Percentiles rank a stretch among this genome's conserved stretches.
Evolutionary conservation across 2,797 vertebrate genomes (phyloP).

Genomic region (Antrozous pallidus): DNA sequence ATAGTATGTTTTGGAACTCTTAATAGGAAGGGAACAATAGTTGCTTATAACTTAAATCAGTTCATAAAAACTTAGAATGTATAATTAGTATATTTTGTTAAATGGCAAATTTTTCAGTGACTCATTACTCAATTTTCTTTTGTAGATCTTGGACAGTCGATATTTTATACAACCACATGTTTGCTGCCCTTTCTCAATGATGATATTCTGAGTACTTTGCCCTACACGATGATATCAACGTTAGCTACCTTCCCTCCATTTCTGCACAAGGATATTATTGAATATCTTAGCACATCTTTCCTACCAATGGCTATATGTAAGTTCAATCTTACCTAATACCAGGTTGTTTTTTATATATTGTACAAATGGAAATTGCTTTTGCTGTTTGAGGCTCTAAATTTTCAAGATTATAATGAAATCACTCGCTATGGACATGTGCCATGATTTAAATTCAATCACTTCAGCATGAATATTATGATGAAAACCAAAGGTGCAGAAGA

Average conservation of each 20-base stretch:
- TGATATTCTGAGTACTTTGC: conserved; percentile 99
- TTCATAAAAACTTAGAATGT: neutral
- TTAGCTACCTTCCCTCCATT: conserved; percentile 99
- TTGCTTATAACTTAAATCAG: conserved; percentile 21
- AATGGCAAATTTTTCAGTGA: conserved; percentile 67
- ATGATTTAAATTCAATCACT: conserved; percentile 31
- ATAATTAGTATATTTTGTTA: conserved; percentile 39
- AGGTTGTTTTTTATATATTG: conserved; percentile 6
- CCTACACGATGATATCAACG: conserved; percentile 99
- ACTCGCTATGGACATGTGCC: neutral
- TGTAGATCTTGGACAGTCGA: conserved; percentile 99
- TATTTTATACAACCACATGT: conserved; percentile 99
- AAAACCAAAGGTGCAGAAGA: conserved; percentile 28
- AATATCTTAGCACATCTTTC: conserved; percentile 99
- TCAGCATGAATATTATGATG: neutral
- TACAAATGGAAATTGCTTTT: conserved; percentile 55
- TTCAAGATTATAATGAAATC: conserved; percentile 31
- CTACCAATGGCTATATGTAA: conserved; percentile 99
- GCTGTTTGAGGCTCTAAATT: conserved; percentile 21
- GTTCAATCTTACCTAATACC: conserved; percentile 80
- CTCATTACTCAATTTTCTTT: conserved; percentile 83
- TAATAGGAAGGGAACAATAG: neutral
- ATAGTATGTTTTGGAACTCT: neutral
- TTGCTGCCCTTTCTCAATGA: conserved; percentile 99
- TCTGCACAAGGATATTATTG: conserved; percentile 99